Evolutionary conservation across 2,888 invertebrate genomes (phyloP).

Genomic region (Gisinianus flammeolus): DNA sequence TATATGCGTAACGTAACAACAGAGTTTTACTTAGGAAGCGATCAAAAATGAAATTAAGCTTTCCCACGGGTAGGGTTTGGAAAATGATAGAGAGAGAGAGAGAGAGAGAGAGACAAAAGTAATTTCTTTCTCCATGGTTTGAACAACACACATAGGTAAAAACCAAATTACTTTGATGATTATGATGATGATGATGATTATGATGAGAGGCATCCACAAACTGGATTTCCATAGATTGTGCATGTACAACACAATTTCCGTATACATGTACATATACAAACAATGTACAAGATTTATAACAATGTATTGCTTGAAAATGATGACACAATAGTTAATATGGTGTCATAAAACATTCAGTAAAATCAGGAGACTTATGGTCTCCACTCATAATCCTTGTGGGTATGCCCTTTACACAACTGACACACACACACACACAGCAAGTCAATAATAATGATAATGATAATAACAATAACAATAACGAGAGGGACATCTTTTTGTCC

Average conservation of each 20-base stretch:
- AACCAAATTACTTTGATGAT: no score
- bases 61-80: conserved; percentile 27
- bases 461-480: not conserved
- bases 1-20: not conserved
- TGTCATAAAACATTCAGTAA: not conserved
- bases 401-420: not conserved
- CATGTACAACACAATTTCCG: no score
- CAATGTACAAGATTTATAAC: conserved; percentile 15
- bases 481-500: not conserved
- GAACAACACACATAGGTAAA: conserved; percentile 1
- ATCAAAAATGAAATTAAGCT: conserved; percentile 30
- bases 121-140: conserved; percentile 20
- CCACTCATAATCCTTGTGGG: not conserved
- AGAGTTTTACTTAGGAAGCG: not conserved
- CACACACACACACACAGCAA: not conserved
- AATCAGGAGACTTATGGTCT: not conserved
- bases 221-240: no score
- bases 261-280: no score
- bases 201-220: conserved; percentile 24
- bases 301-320: not conserved
- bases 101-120: conserved; percentile 8
- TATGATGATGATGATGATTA: not conserved
- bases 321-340: not conserved
- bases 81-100: not conserved
- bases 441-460: not conserved